Conservation (phyloP, 2,888 invertebrate species). For the Actias luna region DNA sequence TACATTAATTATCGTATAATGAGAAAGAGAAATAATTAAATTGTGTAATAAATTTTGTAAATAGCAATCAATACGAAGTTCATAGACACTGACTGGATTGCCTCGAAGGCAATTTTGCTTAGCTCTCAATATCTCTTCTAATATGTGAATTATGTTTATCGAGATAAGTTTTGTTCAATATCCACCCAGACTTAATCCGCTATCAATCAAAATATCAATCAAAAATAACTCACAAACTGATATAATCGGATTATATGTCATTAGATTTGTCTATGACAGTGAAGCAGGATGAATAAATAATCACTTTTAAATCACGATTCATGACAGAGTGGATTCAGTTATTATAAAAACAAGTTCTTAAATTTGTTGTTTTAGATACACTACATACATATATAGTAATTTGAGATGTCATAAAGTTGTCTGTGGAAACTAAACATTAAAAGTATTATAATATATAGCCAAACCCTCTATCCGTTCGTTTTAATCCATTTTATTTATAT, state of each 20-base stretch:
- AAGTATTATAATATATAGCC: too few relatives aligned
- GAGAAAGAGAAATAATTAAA: not conserved
- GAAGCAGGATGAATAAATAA: not conserved
- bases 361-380: too few relatives aligned
- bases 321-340: not conserved
- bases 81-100: not conserved
- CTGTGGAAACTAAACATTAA: too few relatives aligned
- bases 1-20: too few relatives aligned
- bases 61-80: not conserved
- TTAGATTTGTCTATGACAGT: not conserved
- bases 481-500: too few relatives aligned
- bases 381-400: too few relatives aligned
- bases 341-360: too few relatives aligned
- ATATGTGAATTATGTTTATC: constrained; percentile 12
- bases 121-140: not conserved
- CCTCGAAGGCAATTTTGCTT: constrained; percentile 1
- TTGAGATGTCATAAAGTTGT: too few relatives aligned
- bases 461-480: too few relatives aligned
- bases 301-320: not conserved
- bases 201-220: constrained; percentile 5
- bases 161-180: constrained; percentile 13
- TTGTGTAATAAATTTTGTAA: not conserved
- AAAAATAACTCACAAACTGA: not conserved
- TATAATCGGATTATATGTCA: not conserved
- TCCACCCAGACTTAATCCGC: not conserved